phyloP scores from a whole-genome alignment of 2,888 invertebrate genomes.

The Apamea crenata region DNA sequence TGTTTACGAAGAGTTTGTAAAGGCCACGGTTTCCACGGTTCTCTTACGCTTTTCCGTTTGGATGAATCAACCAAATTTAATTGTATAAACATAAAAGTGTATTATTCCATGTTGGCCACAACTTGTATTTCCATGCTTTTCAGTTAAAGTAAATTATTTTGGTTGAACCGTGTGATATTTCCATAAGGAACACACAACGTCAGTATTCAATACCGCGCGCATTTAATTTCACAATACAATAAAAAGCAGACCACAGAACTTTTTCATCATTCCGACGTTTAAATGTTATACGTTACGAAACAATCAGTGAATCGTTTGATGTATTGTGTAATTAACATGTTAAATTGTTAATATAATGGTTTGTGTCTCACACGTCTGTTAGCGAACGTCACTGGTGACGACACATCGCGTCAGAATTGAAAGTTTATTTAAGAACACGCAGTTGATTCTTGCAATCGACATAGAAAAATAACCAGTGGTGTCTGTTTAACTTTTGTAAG shows the following conservation, averaged over 20 bases:
- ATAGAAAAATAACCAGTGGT: slow-evolving; percentile 40
- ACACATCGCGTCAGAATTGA: slow-evolving; percentile 23
- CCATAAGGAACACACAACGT: not conserved
- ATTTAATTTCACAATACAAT: slow-evolving; percentile 25
- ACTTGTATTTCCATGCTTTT: not conserved
- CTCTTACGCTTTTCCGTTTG: not conserved
- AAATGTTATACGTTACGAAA: slow-evolving; percentile 25
- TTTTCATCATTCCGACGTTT: slow-evolving; percentile 35
- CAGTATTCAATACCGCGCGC: slow-evolving; percentile 8
- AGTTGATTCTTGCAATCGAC: slow-evolving; percentile 29
- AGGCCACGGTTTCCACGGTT: not conserved
- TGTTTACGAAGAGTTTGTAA: not conserved
- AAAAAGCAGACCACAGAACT: slow-evolving; percentile 20
- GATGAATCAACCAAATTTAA: slow-evolving; percentile 13
- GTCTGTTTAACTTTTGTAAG: slow-evolving; percentile 39
- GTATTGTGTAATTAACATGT: slow-evolving; percentile 44
- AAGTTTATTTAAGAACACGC: slow-evolving; percentile 24
- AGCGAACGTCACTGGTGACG: slow-evolving; percentile 29
- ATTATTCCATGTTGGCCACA: not conserved
- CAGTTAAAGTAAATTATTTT: not conserved
- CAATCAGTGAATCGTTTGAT: slow-evolving; percentile 34
- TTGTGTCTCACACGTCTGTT: slow-evolving; percentile 35
- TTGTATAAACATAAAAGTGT: not conserved
- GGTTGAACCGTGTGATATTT: slow-evolving; percentile 34
- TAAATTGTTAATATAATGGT: slow-evolving; percentile 51